Conservation (phyloP, 2,888 invertebrate species). For the Opisthograptis luteolata region DNA sequence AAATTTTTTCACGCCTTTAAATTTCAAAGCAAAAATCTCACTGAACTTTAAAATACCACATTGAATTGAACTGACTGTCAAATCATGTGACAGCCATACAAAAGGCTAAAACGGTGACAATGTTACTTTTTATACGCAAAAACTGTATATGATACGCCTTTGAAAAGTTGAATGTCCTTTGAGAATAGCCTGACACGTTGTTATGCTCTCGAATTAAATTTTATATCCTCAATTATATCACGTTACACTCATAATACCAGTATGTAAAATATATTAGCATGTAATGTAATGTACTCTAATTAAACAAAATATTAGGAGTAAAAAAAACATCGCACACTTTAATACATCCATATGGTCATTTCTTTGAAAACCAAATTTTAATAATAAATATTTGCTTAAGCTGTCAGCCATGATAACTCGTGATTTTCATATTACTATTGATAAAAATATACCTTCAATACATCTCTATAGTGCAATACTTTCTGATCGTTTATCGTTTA, state of each 20-base stretch:
- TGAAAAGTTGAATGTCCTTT: conserved; percentile 62
- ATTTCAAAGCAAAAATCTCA: no score
- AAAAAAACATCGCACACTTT: no score
- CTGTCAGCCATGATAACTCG: conserved; percentile 4
- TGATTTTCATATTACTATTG: conserved; percentile 1
- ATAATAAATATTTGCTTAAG: conserved; percentile 4
- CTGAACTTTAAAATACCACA: background rate
- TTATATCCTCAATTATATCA: background rate
- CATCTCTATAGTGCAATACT: background rate
- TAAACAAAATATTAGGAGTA: no score
- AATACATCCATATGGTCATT: background rate
- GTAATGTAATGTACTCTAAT: no score
- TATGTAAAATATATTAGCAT: no score
- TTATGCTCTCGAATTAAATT: no score
- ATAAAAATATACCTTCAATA: background rate
- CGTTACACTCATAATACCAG: no score
- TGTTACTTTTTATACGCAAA: conserved; percentile 50
- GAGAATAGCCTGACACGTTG: conserved; percentile 41
- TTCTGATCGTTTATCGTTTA: background rate
- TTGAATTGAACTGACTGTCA: conserved; percentile 1
- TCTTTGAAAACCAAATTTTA: background rate
- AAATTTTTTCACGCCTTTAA: no score
- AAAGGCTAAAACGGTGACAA: conserved; percentile 57
- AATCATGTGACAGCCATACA: conserved; percentile 45
- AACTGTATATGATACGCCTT: conserved; percentile 53